Evolutionary conservation across 2,797 vertebrate species (phyloP).

Genomic region (Melanotaenia boesemani): DNA sequence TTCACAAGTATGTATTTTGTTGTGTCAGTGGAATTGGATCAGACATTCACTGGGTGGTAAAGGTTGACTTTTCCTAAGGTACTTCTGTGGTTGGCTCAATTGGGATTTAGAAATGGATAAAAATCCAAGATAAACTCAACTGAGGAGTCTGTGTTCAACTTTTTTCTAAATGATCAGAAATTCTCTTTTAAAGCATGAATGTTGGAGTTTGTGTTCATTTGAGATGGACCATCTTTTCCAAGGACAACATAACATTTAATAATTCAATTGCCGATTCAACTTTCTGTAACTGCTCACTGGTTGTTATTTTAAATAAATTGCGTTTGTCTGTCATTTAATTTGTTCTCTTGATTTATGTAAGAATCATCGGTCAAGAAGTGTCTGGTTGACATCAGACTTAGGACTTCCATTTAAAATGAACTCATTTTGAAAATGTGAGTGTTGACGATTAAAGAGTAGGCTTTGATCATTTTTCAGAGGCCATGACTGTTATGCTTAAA

Average conservation of each 20-base stretch:
- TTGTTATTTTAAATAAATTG: slow-evolving; percentile 35
- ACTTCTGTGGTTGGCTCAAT: slow-evolving; percentile 73
- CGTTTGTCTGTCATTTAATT: slow-evolving; percentile 46
- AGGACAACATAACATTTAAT: slow-evolving; percentile 45
- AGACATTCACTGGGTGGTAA: slow-evolving; percentile 76
- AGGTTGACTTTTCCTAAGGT: slow-evolving; percentile 76
- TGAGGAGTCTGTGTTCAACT: slow-evolving; percentile 63
- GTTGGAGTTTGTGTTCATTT: slow-evolving; percentile 50
- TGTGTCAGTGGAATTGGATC: slow-evolving; percentile 81
- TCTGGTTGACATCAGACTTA: slow-evolving; percentile 57
- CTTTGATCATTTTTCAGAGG: slow-evolving; percentile 85
- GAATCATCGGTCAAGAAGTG: slow-evolving; percentile 58
- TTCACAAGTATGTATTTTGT: slow-evolving; percentile 65
- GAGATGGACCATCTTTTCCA: slow-evolving; percentile 41
- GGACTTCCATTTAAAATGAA: slow-evolving; percentile 71
- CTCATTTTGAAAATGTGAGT: slow-evolving; percentile 77
- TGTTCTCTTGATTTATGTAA: slow-evolving; percentile 47
- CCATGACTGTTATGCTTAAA: slow-evolving; percentile 85
- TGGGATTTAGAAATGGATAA: slow-evolving; percentile 73
- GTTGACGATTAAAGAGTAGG: slow-evolving; percentile 78
- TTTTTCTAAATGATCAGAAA: slow-evolving; percentile 73
- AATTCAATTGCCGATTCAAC: slow-evolving; percentile 32
- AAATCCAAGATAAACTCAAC: slow-evolving; percentile 78
- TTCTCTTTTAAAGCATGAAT: slow-evolving; percentile 55
- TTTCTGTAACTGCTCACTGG: slow-evolving; percentile 17